Percentiles rank a stretch among this genome's conserved stretches.
phyloP scores from a whole-genome alignment of 2,113 vertebrate species.

The Sinocyclocheilus anophthalmus region DNA sequence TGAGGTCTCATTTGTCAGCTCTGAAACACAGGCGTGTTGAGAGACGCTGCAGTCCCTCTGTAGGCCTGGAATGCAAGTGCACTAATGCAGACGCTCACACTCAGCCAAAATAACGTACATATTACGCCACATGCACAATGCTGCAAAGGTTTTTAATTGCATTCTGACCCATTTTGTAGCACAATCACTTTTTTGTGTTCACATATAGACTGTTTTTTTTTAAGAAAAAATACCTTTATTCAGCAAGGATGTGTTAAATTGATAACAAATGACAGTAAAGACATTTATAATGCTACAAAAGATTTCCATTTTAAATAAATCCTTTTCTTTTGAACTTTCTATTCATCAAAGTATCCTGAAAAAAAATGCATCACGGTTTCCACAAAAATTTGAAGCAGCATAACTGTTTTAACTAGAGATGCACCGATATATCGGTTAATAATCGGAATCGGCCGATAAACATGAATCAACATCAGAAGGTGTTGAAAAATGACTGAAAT shows the following conservation, averaged over 20 bases:
- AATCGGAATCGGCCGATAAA: no score
- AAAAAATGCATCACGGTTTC: background rate
- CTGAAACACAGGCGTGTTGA: conserved; percentile 19
- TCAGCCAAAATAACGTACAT: background rate
- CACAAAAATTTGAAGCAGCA: background rate
- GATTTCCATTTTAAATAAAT: background rate
- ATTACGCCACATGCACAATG: background rate
- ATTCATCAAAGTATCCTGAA: no score
- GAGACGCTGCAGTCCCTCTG: background rate
- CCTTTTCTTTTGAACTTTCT: no score
- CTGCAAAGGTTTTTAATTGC: background rate
- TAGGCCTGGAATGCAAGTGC: background rate
- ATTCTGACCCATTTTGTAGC: background rate
- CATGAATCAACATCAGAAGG: no score
- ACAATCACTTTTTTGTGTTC: no score
- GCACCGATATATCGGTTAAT: no score
- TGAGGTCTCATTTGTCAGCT: conserved; percentile 46
- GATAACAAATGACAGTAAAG: background rate
- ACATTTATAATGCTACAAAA: no score
- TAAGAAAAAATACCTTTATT: background rate
- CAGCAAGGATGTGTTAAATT: background rate
- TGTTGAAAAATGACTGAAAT: no score
- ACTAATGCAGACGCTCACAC: background rate
- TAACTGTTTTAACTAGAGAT: no score
- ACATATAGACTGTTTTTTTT: background rate